Percentiles rank a stretch among this genome's conserved stretches.
phyloP scores from a whole-genome alignment of 2,888 invertebrate species.

The Eristalinus sepulchralis region DNA sequence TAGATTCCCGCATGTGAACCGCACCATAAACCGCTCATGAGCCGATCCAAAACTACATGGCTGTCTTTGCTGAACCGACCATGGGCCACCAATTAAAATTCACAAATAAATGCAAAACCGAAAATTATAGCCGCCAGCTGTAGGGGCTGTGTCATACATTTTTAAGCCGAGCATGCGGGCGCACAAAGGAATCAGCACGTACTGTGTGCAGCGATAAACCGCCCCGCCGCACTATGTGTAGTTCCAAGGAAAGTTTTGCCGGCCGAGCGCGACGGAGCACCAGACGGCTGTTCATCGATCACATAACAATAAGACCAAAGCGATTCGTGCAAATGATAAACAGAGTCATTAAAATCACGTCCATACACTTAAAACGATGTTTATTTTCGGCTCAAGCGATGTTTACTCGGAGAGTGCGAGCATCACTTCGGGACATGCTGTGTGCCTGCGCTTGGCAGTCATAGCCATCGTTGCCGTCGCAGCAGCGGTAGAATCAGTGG shows the following conservation, averaged over 20 bases:
- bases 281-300: conserved; percentile 48
- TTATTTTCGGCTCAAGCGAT: conserved; percentile 53
- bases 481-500: background rate
- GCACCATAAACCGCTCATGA: background rate
- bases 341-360: conserved; percentile 50
- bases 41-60: background rate
- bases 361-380: conserved; percentile 42
- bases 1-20: background rate
- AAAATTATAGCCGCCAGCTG: conserved; percentile 53
- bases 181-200: conserved; percentile 35
- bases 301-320: conserved; percentile 40
- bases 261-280: background rate
- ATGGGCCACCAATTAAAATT: conserved; percentile 13
- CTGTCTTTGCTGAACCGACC: conserved; percentile 7
- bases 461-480: conserved; percentile 11
- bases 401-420: conserved; percentile 23
- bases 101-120: conserved; percentile 15
- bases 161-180: background rate
- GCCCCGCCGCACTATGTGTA: background rate
- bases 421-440: conserved; percentile 35
- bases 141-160: background rate
- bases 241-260: conserved; percentile 7
- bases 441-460: background rate
- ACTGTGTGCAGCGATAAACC: background rate
- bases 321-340: conserved; percentile 47